Evolutionary conservation across 2,797 vertebrate genomes (phyloP).

Genomic region (Clarias platycephalus): DNA sequence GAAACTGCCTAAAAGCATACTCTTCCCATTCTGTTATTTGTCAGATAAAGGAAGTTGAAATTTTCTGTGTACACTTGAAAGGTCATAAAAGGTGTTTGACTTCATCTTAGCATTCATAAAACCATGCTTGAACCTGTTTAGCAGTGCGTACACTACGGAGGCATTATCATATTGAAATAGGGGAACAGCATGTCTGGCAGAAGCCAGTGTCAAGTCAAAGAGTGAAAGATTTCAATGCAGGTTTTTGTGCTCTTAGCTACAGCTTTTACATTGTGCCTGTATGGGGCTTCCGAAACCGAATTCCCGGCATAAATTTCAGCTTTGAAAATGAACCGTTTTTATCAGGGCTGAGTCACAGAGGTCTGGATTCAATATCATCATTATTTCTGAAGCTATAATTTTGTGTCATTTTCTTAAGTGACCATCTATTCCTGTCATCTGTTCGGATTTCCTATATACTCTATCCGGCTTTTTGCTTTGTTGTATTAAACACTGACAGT

Average conservation of each 20-base stretch:
- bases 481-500: neutral
- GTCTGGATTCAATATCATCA: neutral
- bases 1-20: neutral
- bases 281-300: neutral
- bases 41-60: neutral
- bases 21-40: conserved; percentile 12
- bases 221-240: conserved; percentile 17
- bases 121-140: conserved; percentile 24
- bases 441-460: neutral
- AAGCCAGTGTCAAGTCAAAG: conserved; percentile 23
- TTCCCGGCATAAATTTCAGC: neutral
- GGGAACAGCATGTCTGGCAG: conserved; percentile 23
- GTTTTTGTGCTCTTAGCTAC: neutral
- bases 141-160: neutral
- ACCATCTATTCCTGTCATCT: neutral
- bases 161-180: conserved; percentile 61
- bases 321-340: conserved; percentile 3
- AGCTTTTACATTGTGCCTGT: neutral
- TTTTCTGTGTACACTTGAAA: conserved; percentile 28
- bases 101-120: conserved; percentile 33
- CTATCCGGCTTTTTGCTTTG: neutral
- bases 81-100: conserved; percentile 24
- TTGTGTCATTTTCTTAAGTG: neutral
- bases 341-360: neutral
- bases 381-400: neutral